phyloP scores from a whole-genome alignment of 1,140 invertebrate genomes.

The Aphaenogaster ashmeadi region DNA sequence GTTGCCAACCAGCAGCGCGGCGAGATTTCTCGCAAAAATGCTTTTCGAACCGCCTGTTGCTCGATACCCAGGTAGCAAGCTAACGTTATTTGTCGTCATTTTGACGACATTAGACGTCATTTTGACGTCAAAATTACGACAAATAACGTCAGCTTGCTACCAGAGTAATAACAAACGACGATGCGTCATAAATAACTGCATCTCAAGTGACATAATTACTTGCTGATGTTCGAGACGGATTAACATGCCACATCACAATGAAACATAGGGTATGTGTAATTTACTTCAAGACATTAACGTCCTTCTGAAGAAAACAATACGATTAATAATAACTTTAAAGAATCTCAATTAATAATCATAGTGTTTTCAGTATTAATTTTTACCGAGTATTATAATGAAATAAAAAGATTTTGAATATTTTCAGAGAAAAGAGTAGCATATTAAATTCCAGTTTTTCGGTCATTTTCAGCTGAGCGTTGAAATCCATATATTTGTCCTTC shows the following conservation, averaged over 20 bases:
- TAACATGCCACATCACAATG: not conserved
- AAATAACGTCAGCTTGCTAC: too few relatives aligned
- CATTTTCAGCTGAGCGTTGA: not conserved
- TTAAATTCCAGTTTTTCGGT: not conserved
- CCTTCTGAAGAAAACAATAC: not conserved
- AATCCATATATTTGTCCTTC: not conserved
- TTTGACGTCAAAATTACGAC: too few relatives aligned
- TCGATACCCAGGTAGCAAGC: too few relatives aligned
- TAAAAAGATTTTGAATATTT: not conserved
- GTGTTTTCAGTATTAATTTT: not conserved
- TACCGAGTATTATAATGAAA: not conserved
- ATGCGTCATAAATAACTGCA: not conserved
- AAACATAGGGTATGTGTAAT: not conserved
- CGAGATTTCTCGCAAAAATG: not conserved
- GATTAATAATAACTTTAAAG: not conserved
- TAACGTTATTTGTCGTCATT: too few relatives aligned
- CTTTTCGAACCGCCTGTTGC: not conserved
- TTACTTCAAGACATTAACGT: not conserved
- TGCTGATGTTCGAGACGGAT: not conserved
- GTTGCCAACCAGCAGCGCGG: slow-evolving; percentile 16
- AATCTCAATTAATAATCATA: not conserved
- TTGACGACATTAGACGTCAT: too few relatives aligned
- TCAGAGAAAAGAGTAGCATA: not conserved
- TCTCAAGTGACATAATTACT: not conserved
- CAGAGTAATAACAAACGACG: slow-evolving; percentile 12